These are phyloP conservation scores for Ophion obscuratus DNA, from an alignment of 2,888 invertebrate genomes.

Conservation along the genomic window DNA sequence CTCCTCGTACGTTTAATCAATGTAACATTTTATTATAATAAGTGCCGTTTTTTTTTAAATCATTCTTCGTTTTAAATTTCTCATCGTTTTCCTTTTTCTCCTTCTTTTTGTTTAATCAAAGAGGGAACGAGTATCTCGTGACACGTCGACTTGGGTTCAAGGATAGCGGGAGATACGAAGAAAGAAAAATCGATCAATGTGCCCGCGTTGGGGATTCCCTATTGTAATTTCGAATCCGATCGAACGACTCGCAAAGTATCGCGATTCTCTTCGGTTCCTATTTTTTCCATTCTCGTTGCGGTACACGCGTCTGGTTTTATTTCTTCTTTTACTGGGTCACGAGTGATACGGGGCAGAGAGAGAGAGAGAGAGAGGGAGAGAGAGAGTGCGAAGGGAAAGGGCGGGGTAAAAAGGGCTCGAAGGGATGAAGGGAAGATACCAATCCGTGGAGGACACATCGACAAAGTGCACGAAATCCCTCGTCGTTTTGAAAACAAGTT, in stretches of 20 bases:
- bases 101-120: constrained; percentile 23
- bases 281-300: constrained; percentile 12
- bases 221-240: constrained; percentile 16
- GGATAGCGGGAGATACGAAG: not conserved
- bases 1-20: constrained; percentile 27
- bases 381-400: not conserved
- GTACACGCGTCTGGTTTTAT: constrained; percentile 50
- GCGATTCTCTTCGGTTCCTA: constrained; percentile 4
- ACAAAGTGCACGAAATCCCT: constrained; percentile 51
- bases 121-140: constrained; percentile 55
- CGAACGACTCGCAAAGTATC: constrained; percentile 25
- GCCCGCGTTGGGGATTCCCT: constrained; percentile 22
- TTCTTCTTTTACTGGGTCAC: constrained; percentile 33
- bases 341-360: constrained; percentile 63
- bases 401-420: constrained; percentile 14
- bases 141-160: constrained; percentile 61
- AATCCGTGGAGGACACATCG: constrained; percentile 43
- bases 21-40: constrained; percentile 45
- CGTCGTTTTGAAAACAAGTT: constrained; percentile 56
- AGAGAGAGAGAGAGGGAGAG: constrained; percentile 49
- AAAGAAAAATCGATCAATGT: constrained; percentile 44
- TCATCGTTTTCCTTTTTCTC: constrained; percentile 19
- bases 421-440: not conserved
- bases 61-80: constrained; percentile 29
- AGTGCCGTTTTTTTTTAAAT: constrained; percentile 44